Conservation (phyloP, 2,888 invertebrate species). For the Lottia gigantea region DNA sequence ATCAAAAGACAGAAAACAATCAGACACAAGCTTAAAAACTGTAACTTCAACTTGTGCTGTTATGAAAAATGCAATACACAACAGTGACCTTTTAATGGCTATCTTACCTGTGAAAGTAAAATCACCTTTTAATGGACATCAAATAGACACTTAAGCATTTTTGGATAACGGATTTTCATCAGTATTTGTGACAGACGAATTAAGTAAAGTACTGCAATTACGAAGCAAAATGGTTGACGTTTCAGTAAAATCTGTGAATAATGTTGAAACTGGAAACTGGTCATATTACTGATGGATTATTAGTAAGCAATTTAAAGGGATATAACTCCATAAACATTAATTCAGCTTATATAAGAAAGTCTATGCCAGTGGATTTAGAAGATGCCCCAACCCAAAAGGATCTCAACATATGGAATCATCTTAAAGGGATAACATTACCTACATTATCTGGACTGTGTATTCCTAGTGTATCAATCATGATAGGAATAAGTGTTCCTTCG, state of each 20-base stretch:
- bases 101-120: not conserved
- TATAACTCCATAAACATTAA: not conserved
- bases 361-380: not conserved
- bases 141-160: not conserved
- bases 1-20: not conserved
- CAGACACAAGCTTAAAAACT: too few relatives aligned
- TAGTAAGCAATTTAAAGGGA: not conserved
- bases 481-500: slow-evolving; percentile 10
- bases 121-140: not conserved
- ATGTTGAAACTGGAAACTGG: not conserved
- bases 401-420: slow-evolving; percentile 13
- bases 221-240: not conserved
- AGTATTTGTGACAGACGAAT: too few relatives aligned
- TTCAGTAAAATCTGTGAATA: not conserved
- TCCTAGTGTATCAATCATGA: not conserved
- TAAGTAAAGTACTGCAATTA: not conserved
- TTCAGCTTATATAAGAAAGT: not conserved
- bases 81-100: not conserved
- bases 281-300: not conserved
- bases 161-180: not conserved
- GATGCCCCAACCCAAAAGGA: not conserved
- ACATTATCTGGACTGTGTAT: not conserved
- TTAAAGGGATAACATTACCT: slow-evolving; percentile 11
- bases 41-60: too few relatives aligned
- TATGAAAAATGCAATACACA: too few relatives aligned